Conservation (phyloP, 1,140 invertebrate genomes). For the Drosophila watanabei region DNA sequence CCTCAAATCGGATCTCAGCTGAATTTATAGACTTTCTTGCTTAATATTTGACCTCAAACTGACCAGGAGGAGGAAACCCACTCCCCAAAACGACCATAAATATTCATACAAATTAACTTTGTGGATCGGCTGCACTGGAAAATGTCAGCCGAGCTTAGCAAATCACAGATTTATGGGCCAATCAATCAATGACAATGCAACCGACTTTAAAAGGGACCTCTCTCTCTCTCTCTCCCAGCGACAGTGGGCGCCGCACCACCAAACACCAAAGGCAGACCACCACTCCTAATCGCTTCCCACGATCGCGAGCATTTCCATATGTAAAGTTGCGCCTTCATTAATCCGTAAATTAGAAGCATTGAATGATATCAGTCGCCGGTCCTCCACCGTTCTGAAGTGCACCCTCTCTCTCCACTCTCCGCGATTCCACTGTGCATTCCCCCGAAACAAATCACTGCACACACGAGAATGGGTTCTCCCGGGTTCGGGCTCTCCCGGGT, state of each 20-base stretch:
- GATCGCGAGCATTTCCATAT: constrained; percentile 78
- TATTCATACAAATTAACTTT: constrained; percentile 67
- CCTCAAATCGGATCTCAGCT: neutral
- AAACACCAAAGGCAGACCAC: neutral
- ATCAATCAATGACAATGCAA: constrained; percentile 74
- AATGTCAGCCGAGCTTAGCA: constrained; percentile 70
- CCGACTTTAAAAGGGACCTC: constrained; percentile 23
- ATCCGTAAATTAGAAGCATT: constrained; percentile 83
- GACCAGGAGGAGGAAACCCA: neutral
- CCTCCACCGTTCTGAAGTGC: constrained; percentile 54
- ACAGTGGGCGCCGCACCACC: constrained; percentile 21
- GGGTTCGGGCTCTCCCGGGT: constrained; percentile 2
- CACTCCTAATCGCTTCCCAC: constrained; percentile 77
- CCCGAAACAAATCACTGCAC: constrained; percentile 66
- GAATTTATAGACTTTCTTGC: neutral
- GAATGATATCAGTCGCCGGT: constrained; percentile 64
- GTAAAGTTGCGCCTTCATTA: constrained; percentile 82
- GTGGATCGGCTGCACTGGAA: constrained; percentile 51
- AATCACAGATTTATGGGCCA: constrained; percentile 83
- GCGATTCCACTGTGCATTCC: constrained; percentile 19
- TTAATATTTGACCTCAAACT: constrained; percentile 10
- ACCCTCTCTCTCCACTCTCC: constrained; percentile 18
- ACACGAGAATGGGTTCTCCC: constrained; percentile 27
- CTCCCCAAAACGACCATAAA: constrained; percentile 24
- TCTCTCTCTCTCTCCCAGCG: neutral